Evolutionary conservation across 2,888 invertebrate species (phyloP).

Genomic region (Sphaeridia pumilis): DNA sequence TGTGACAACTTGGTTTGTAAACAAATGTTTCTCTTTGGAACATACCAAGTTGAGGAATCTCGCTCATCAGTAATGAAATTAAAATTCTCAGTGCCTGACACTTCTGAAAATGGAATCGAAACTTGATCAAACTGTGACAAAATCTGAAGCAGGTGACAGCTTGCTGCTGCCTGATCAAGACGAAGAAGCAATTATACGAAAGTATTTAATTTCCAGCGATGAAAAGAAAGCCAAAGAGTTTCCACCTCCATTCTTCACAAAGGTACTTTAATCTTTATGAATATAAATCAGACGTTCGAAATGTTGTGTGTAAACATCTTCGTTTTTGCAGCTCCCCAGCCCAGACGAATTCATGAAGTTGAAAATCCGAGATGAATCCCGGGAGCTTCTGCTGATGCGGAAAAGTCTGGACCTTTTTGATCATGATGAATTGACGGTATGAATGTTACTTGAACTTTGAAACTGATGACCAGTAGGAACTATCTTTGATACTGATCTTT

Average conservation of each 20-base stretch:
- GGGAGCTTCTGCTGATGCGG: slow-evolving; percentile 74
- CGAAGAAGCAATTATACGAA: slow-evolving; percentile 6
- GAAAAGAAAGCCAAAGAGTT: not conserved
- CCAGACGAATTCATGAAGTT: slow-evolving; percentile 17
- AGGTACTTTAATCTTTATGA: slow-evolving; percentile 1
- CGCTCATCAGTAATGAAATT: too few species aligned
- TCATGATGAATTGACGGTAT: slow-evolving; percentile 61
- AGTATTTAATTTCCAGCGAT: slow-evolving; percentile 1
- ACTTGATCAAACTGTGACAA: too few species aligned
- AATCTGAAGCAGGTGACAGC: too few species aligned
- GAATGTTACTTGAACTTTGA: not conserved
- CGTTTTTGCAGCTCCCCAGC: slow-evolving; percentile 14
- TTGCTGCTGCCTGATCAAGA: not conserved
- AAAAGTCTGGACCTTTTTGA: slow-evolving; percentile 71
- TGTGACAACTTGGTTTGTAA: too few species aligned
- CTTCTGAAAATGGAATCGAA: too few species aligned
- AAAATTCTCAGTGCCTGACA: too few species aligned
- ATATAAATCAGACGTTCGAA: not conserved
- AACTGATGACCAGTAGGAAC: not conserved
- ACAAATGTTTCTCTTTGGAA: too few species aligned
- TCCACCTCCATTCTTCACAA: slow-evolving; percentile 13
- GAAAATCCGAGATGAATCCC: slow-evolving; percentile 60
- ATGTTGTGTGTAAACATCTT: not conserved
- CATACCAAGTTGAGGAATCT: too few species aligned
- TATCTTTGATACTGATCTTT: not conserved